phyloP scores from a whole-genome alignment of 2,113 vertebrate species.

The Pluvialis apricaria region DNA sequence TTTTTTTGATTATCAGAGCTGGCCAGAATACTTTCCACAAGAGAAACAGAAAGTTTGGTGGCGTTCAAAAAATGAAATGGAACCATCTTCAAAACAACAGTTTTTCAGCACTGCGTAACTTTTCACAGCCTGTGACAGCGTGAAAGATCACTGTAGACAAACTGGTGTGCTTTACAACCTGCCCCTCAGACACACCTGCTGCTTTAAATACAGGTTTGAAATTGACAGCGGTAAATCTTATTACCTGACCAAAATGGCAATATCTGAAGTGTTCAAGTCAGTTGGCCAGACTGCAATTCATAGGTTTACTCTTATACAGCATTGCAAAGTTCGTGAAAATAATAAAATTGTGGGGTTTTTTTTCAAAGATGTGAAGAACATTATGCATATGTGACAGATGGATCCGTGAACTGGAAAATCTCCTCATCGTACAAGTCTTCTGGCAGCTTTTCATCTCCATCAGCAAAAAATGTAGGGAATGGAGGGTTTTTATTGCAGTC shows the following conservation, averaged over 20 bases:
- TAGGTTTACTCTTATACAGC: neutral
- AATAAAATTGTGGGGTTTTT: neutral
- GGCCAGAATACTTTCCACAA: neutral
- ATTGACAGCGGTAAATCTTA: neutral
- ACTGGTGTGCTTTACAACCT: neutral
- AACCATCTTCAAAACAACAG: neutral
- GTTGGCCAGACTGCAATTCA: neutral
- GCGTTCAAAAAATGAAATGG: neutral
- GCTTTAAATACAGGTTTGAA: neutral
- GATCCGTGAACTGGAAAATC: slow-evolving; percentile 82
- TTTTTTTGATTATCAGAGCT: neutral
- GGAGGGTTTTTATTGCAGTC: slow-evolving; percentile 77
- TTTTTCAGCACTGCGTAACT: neutral
- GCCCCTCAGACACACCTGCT: neutral
- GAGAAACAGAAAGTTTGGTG: neutral
- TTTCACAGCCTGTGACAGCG: neutral
- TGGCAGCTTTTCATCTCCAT: slow-evolving; percentile 84
- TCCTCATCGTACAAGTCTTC: slow-evolving; percentile 88
- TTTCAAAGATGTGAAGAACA: neutral
- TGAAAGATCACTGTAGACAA: neutral
- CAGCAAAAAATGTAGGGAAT: slow-evolving; percentile 91
- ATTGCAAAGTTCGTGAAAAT: neutral
- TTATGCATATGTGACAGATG: slow-evolving; percentile 74
- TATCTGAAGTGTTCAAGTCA: neutral
- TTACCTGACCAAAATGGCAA: neutral